These are phyloP conservation scores for Alaudala cheleensis DNA, from an alignment of 2,113 vertebrate genomes.

Conservation along the genomic window DNA sequence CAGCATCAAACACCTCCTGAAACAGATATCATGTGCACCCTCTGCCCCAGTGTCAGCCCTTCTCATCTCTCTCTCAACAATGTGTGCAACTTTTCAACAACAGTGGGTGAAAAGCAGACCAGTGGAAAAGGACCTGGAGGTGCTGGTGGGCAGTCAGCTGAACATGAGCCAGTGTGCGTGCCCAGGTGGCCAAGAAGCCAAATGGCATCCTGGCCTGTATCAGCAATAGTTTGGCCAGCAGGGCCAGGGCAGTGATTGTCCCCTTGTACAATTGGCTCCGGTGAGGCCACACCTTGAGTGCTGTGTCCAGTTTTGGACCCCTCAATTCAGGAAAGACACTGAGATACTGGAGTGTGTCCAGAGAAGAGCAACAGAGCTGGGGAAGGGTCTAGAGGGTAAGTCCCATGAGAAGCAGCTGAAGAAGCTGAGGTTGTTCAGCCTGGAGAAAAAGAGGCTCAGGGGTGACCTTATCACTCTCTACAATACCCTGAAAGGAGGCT, in stretches of 20 bases:
- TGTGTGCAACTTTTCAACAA: background rate
- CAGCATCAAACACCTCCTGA: background rate
- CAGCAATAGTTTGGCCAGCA: background rate
- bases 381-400: background rate
- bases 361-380: background rate
- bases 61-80: background rate
- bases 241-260: background rate
- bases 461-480: background rate
- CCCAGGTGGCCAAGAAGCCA: background rate
- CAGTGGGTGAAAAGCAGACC: accelerated
- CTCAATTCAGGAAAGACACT: background rate
- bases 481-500: background rate
- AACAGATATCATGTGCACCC: background rate
- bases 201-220: background rate
- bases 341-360: background rate
- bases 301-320: background rate
- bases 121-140: background rate
- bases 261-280: accelerated
- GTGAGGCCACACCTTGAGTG: accelerated
- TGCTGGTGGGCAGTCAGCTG: accelerated
- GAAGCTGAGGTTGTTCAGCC: background rate
- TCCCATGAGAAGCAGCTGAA: background rate
- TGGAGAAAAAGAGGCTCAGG: background rate
- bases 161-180: accelerated
- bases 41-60: background rate